A percentile compares a stretch with the other conserved stretches of the same genome.
Evolutionary conservation across 1,140 invertebrate genomes (phyloP).

Genomic region (Penaeus indicus): DNA sequence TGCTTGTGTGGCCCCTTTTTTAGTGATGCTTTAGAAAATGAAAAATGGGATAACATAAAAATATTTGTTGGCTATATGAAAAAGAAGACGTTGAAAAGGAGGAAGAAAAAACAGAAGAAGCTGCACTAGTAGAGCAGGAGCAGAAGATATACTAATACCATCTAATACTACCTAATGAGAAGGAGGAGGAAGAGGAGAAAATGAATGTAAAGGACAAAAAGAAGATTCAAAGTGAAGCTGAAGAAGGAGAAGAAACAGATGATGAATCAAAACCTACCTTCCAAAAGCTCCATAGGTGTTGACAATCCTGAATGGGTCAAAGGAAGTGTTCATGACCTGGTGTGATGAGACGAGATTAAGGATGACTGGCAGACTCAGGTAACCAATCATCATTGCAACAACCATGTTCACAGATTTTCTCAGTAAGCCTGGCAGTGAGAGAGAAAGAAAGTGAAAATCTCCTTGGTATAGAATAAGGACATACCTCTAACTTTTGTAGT

Average conservation of each 20-base stretch:
- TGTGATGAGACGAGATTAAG: constrained; percentile 71
- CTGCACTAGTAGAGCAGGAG: too few species aligned
- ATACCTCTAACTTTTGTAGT: too few species aligned
- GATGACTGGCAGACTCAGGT: constrained; percentile 72
- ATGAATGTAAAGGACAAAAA: too few species aligned
- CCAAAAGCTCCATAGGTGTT: constrained; percentile 74
- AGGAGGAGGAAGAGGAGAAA: too few species aligned
- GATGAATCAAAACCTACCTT: constrained; percentile 68
- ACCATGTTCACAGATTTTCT: constrained; percentile 68
- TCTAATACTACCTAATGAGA: too few species aligned
- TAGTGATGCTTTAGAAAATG: too few species aligned
- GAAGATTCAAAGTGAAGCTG: neutral
- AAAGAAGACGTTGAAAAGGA: too few species aligned
- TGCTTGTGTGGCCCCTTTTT: too few species aligned
- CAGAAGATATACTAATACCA: too few species aligned
- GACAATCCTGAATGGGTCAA: constrained; percentile 72
- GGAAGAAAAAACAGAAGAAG: too few species aligned
- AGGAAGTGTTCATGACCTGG: constrained; percentile 73
- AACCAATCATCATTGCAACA: constrained; percentile 69
- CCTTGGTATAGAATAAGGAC: neutral
- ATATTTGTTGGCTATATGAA: too few species aligned
- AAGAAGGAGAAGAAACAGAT: constrained; percentile 25
- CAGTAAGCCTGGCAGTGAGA: constrained; percentile 38
- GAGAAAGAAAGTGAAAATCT: constrained; percentile 4
- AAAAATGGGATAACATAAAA: too few species aligned